Percentiles rank a stretch among this genome's conserved stretches.
These are phyloP conservation scores for Ceyx margarethae DNA, from an alignment of 2,113 vertebrate species.

Conservation along the genomic window DNA sequence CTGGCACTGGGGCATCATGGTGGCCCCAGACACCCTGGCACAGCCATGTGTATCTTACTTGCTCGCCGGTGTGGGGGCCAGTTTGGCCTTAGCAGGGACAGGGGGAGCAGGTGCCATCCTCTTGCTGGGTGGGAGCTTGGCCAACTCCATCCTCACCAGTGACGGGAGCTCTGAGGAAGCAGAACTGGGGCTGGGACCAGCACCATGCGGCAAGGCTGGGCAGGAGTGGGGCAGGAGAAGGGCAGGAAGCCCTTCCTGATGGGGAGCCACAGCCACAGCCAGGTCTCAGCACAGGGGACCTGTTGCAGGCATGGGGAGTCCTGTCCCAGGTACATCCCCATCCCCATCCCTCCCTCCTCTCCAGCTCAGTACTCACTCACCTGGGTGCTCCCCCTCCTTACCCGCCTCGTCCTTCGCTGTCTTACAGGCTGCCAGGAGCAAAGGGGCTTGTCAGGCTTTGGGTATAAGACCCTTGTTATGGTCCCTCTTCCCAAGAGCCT, in stretches of 20 bases:
- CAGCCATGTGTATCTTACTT: background rate
- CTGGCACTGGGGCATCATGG: accelerated
- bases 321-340: background rate
- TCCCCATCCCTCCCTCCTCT: background rate
- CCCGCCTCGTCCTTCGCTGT: background rate
- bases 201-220: accelerated
- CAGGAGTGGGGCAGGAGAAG: accelerated
- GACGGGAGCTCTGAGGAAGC: background rate
- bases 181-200: background rate
- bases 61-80: accelerated
- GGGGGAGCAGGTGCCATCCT: conserved; percentile 42
- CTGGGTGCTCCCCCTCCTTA: accelerated
- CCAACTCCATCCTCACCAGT: background rate
- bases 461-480: accelerated
- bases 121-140: conserved; percentile 41
- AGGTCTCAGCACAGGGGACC: accelerated
- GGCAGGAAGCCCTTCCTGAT: background rate
- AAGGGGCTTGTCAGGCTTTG: accelerated
- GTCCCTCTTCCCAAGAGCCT: background rate
- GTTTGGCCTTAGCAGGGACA: conserved; percentile 37
- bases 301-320: background rate
- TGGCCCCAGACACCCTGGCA: accelerated
- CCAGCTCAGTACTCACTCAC: background rate
- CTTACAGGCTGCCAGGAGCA: background rate
- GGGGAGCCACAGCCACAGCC: accelerated